Conservation (phyloP, 2,113 vertebrate genomes). For the Rhynchopsitta pachyrhyncha region DNA sequence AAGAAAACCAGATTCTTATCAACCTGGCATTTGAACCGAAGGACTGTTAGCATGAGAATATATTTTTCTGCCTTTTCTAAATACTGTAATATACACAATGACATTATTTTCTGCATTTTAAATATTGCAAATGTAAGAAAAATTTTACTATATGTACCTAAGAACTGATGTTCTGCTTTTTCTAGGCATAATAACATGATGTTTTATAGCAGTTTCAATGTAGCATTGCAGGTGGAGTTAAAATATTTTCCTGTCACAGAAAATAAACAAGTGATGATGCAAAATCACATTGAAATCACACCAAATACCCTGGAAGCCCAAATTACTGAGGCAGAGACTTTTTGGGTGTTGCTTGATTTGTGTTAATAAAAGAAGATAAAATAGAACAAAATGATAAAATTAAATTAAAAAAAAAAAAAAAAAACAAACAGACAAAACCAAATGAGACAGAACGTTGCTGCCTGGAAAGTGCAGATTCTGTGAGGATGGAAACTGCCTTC, state of each 20-base stretch:
- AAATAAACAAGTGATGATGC: not conserved
- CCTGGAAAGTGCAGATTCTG: not conserved
- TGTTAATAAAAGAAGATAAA: not conserved
- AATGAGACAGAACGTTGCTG: not conserved
- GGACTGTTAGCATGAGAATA: not conserved
- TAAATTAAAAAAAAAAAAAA: not conserved
- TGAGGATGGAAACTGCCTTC: not conserved
- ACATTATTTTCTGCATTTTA: not conserved
- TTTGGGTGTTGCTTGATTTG: not conserved
- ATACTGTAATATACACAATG: not conserved
- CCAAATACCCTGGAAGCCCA: not conserved
- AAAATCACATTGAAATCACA: not conserved
- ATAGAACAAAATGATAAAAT: not conserved
- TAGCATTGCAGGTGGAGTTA: not conserved
- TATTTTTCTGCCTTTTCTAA: not conserved
- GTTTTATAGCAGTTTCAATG: not conserved
- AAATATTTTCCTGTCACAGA: not conserved
- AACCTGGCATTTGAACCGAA: not conserved
- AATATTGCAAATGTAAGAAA: not conserved
- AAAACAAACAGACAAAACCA: not conserved
- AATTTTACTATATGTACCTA: not conserved
- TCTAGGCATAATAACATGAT: not conserved
- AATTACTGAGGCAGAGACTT: not conserved
- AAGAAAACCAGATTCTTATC: not conserved
- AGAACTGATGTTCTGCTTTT: not conserved